Percentiles rank a stretch among this genome's conserved stretches.
Conservation (phyloP, 2,113 vertebrate species). For the Hypanus sabinus region DNA sequence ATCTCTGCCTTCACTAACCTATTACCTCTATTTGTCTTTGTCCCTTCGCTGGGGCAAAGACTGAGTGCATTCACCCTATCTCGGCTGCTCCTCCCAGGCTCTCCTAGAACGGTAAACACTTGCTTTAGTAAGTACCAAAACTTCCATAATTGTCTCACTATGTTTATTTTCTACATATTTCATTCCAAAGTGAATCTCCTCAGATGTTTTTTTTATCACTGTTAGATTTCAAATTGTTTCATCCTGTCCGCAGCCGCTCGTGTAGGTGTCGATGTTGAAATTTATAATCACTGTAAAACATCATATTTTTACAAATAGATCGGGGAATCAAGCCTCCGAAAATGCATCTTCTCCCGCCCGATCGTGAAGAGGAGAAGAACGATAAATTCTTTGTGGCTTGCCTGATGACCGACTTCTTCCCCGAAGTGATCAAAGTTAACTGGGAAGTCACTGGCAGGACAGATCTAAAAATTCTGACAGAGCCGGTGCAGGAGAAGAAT, state of each 20-base stretch:
- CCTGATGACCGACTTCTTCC: neutral
- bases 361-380: rapidly evolving
- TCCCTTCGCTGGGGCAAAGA: too few species aligned
- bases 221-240: neutral
- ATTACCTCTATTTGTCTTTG: too few species aligned
- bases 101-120: neutral
- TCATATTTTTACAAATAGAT: neutral
- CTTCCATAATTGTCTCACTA: neutral
- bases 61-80: too few species aligned
- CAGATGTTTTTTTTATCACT: too few species aligned
- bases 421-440: neutral
- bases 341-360: neutral
- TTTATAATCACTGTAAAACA: neutral
- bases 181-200: neutral
- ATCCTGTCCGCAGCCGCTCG: neutral
- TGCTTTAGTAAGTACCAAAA: neutral
- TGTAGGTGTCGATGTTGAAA: neutral
- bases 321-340: rapidly evolving
- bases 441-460: neutral
- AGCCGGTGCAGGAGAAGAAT: neutral
- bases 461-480: neutral
- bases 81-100: too few species aligned
- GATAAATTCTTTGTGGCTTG: neutral
- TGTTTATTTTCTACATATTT: neutral
- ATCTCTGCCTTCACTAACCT: too few species aligned